Percentiles rank a stretch among this genome's conserved stretches.
Evolutionary conservation across 2,797 vertebrate species (phyloP).

Genomic region (Cossypha heuglini): DNA sequence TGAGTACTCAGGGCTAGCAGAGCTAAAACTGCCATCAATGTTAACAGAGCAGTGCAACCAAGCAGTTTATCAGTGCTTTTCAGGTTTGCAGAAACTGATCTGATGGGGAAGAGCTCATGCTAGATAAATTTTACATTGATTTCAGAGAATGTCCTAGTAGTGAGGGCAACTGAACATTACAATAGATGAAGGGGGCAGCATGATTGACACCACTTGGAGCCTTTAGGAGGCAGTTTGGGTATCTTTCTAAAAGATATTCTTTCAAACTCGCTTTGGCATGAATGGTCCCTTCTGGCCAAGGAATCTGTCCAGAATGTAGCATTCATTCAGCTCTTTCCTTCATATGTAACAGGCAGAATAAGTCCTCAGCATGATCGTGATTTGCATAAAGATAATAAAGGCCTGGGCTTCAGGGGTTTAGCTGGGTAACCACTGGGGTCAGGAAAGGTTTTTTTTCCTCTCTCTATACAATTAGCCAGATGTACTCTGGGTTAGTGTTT

Average conservation of each 20-base stretch:
- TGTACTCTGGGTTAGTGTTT: neutral
- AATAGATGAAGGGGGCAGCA: neutral
- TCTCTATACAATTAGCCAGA: constrained; percentile 24
- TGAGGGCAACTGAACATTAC: neutral
- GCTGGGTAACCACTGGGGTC: constrained; percentile 21
- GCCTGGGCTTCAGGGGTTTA: constrained; percentile 26
- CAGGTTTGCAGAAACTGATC: neutral
- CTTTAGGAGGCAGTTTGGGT: constrained; percentile 8
- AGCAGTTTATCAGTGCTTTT: neutral
- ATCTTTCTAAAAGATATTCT: constrained; percentile 15
- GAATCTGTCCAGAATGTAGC: constrained; percentile 26
- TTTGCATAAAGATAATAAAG: constrained; percentile 58
- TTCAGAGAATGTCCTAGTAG: neutral
- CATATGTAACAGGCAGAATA: constrained; percentile 12
- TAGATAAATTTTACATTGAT: neutral
- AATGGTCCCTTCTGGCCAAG: constrained; percentile 36
- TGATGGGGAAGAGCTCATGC: neutral
- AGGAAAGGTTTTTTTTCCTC: neutral
- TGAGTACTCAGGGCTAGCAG: neutral
- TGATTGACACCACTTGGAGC: neutral
- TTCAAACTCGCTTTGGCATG: constrained; percentile 27
- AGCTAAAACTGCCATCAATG: neutral
- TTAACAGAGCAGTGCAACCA: neutral
- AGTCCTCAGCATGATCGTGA: constrained; percentile 35
- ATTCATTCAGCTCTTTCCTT: constrained; percentile 31